Conservation (phyloP, 2,113 vertebrate species). For the Dromas ardeola region DNA sequence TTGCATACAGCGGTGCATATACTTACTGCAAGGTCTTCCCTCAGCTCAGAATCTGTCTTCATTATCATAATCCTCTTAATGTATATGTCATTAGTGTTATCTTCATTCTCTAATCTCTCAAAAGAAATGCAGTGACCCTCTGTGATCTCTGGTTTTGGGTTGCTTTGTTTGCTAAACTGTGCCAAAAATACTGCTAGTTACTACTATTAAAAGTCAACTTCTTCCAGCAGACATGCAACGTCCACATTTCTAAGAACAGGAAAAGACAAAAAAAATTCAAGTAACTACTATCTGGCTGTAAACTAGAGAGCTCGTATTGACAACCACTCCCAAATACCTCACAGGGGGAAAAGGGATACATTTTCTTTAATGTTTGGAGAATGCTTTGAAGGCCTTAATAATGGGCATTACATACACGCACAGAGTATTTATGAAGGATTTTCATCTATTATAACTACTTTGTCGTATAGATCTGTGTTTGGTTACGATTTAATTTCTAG, state of each 20-base stretch:
- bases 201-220: neutral
- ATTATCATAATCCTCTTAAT: neutral
- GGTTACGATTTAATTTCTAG: neutral
- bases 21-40: neutral
- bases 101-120: neutral
- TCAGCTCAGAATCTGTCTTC: neutral
- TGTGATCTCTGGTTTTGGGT: neutral
- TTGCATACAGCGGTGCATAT: neutral
- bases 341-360: accelerated
- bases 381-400: neutral
- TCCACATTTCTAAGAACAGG: neutral
- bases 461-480: neutral
- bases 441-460: neutral
- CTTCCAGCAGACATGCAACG: neutral
- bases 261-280: neutral
- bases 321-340: neutral
- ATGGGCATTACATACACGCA: accelerated
- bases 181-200: neutral
- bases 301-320: neutral
- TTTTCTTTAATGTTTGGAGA: neutral
- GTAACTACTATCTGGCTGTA: neutral
- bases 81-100: neutral
- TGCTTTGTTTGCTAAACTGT: neutral
- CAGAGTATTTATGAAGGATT: neutral
- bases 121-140: neutral